phyloP scores from a whole-genome alignment of 1,140 invertebrate genomes.

The Saxidomus purpurata region DNA sequence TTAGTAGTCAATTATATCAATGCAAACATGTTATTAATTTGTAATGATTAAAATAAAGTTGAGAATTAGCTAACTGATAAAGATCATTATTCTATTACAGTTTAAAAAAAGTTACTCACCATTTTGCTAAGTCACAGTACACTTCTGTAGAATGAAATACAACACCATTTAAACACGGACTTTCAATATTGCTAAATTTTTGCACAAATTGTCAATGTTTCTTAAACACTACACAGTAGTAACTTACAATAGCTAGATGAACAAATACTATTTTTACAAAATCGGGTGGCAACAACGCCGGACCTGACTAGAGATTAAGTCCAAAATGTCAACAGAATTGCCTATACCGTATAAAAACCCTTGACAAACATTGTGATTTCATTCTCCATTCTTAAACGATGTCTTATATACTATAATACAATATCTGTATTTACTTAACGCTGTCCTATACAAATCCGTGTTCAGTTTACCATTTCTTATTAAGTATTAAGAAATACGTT shows the following conservation, averaged over 20 bases:
- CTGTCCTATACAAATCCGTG: not conserved
- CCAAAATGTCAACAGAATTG: conserved; percentile 24
- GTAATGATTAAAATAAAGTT: too few species aligned
- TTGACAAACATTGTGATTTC: not conserved
- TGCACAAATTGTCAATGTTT: not conserved
- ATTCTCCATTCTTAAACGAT: not conserved
- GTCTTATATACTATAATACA: not conserved
- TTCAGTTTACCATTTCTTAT: conserved; percentile 15
- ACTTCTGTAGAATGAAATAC: not conserved
- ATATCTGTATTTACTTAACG: not conserved
- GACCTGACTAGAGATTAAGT: not conserved
- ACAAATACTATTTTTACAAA: not conserved
- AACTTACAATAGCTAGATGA: not conserved
- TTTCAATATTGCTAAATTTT: not conserved
- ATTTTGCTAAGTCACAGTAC: not conserved
- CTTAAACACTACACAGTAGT: not conserved
- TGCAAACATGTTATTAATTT: too few species aligned
- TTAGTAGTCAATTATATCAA: too few species aligned
- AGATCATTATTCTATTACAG: too few species aligned
- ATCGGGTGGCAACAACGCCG: not conserved
- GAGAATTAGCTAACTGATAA: too few species aligned
- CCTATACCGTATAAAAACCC: not conserved
- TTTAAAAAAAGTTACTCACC: not conserved
- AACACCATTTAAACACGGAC: not conserved
- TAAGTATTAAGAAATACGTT: not conserved